phyloP scores from a whole-genome alignment of 64 coral and sea anemone species.

The Trachythela sp. region DNA sequence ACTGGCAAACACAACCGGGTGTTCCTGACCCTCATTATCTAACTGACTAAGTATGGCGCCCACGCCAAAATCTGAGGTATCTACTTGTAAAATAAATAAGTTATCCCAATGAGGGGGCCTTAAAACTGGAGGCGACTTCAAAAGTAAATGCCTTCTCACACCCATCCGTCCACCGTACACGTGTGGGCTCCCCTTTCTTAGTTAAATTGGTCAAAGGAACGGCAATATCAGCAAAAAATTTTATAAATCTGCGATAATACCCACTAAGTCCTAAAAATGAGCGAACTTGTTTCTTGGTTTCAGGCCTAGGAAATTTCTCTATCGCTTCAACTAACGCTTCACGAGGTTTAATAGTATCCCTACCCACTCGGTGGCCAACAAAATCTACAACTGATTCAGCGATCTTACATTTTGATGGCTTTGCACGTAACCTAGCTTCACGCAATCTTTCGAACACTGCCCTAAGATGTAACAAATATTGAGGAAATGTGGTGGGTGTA shows the following conservation, averaged over 20 bases:
- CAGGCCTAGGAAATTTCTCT: constrained; percentile 25
- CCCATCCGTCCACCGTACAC: constrained; percentile 11
- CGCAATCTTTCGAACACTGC: constrained; percentile 30
- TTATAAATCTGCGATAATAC: constrained; percentile 45
- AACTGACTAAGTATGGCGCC: constrained; percentile 39
- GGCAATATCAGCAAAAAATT: constrained; percentile 27
- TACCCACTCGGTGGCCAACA: constrained; percentile 34
- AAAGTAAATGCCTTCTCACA: constrained; percentile 27
- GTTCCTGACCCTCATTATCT: constrained; percentile 20
- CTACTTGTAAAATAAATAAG: constrained; percentile 31
- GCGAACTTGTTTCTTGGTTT: constrained; percentile 35
- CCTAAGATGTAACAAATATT: not conserved
- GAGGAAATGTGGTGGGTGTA: not conserved
- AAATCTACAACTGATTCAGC: constrained; percentile 28
- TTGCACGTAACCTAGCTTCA: not conserved
- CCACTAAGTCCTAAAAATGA: constrained; percentile 39
- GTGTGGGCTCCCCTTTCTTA: not conserved
- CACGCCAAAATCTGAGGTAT: constrained; percentile 35
- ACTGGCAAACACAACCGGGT: constrained; percentile 39
- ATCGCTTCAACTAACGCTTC: constrained; percentile 2
- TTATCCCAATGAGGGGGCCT: not conserved
- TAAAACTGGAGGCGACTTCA: constrained; percentile 24
- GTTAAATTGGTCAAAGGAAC: constrained; percentile 26
- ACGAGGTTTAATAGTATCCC: constrained; percentile 19
- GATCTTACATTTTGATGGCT: constrained; percentile 40